These are phyloP conservation scores for Hipposideros larvatus DNA, from an alignment of 2,797 vertebrate genomes.

Conservation along the genomic window DNA sequence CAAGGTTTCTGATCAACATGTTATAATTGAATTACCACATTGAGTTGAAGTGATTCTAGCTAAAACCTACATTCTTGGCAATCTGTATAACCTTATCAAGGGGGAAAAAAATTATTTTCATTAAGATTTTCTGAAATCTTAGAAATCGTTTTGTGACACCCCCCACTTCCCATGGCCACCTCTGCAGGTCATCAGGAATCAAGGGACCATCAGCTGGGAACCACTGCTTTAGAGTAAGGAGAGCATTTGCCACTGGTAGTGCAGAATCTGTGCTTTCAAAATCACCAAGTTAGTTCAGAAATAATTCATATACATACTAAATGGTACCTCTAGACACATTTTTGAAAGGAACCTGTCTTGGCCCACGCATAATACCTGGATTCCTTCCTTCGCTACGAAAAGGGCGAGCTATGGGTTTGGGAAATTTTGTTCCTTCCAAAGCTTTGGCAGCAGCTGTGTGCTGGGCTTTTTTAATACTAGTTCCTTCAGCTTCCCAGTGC, in stretches of 20 bases:
- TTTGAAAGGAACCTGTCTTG: constrained; percentile 73
- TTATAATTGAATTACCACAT: neutral
- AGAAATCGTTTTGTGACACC: neutral
- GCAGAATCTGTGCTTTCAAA: constrained; percentile 61
- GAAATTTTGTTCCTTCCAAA: constrained; percentile 94
- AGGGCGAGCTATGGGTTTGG: constrained; percentile 93
- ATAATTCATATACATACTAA: constrained; percentile 49
- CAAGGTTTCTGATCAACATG: neutral
- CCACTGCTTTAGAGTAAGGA: neutral
- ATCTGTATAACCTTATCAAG: neutral
- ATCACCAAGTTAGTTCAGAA: constrained; percentile 50
- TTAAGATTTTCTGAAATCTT: constrained; percentile 52
- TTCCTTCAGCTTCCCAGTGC: constrained; percentile 96
- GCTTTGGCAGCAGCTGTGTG: constrained; percentile 95
- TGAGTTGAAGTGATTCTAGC: neutral
- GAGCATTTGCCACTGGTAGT: constrained; percentile 46
- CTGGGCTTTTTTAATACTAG: constrained; percentile 98
- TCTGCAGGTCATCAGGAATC: neutral
- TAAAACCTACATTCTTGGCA: constrained; percentile 20
- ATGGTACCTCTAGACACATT: constrained; percentile 27
- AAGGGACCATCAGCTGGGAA: neutral
- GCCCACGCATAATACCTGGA: constrained; percentile 89
- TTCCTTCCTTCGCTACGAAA: constrained; percentile 94
- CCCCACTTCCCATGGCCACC: neutral
- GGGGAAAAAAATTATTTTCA: neutral